Evolutionary conservation across 1,140 invertebrate genomes (phyloP).

Genomic region (Yoshiicerus persimilis): DNA sequence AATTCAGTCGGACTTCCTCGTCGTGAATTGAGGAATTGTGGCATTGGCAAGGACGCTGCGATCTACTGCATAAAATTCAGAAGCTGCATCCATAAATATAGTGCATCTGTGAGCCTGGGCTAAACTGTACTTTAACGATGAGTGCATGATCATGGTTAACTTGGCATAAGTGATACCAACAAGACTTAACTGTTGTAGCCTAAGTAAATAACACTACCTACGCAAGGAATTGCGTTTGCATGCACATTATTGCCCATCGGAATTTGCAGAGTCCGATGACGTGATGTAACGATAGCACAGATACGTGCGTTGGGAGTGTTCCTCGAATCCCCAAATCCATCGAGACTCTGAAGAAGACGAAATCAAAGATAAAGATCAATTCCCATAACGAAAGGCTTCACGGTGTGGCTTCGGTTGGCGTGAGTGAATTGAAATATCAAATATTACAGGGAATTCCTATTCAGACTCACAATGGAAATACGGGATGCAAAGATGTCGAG

Average conservation of each 20-base stretch:
- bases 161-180: neutral
- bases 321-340: neutral
- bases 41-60: constrained; percentile 6
- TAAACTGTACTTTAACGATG: neutral
- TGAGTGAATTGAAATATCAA: neutral
- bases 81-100: neutral
- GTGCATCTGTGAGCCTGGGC: neutral
- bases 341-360: neutral
- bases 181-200: neutral
- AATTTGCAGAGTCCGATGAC: neutral
- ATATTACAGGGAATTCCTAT: neutral
- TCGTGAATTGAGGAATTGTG: neutral
- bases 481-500: neutral
- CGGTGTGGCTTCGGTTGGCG: neutral
- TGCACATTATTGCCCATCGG: neutral
- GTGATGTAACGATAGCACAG: neutral
- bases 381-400: neutral
- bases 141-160: neutral
- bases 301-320: neutral
- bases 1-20: neutral
- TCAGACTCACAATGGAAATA: neutral
- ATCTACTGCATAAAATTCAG: neutral
- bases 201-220: neutral
- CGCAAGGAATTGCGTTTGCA: neutral
- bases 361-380: neutral